phyloP scores from a whole-genome alignment of 2,888 invertebrate genomes.

The Ornithoptera alexandrae region DNA sequence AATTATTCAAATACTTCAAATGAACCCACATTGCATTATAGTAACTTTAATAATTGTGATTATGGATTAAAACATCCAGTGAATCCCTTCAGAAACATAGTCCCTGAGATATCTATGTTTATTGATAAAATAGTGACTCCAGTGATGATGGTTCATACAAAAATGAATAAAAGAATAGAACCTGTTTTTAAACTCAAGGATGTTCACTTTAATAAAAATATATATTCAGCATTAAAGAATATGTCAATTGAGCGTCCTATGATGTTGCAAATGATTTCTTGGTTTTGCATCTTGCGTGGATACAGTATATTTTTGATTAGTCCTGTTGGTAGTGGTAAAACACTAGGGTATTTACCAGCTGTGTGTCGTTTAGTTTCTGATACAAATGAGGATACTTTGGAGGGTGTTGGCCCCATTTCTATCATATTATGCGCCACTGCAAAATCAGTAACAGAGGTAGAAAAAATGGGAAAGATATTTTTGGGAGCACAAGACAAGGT shows the following conservation, averaged over 20 bases:
- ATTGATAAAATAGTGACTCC: constrained; percentile 67
- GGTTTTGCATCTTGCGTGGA: constrained; percentile 84
- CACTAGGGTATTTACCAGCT: constrained; percentile 84
- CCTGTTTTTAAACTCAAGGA: constrained; percentile 54
- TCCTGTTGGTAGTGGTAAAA: constrained; percentile 82
- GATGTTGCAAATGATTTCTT: constrained; percentile 83
- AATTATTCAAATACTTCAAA: neutral
- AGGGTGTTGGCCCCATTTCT: constrained; percentile 81
- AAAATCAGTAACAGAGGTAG: constrained; percentile 75
- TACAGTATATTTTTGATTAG: constrained; percentile 83
- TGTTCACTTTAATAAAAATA: constrained; percentile 54
- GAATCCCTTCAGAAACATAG: constrained; percentile 65
- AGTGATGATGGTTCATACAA: constrained; percentile 67
- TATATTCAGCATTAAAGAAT: constrained; percentile 52
- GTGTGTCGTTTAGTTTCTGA: constrained; percentile 81
- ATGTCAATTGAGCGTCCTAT: constrained; percentile 63
- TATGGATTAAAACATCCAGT: constrained; percentile 36
- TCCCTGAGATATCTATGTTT: constrained; percentile 59
- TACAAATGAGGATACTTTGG: constrained; percentile 46
- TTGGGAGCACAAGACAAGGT: constrained; percentile 55
- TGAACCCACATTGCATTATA: constrained; percentile 22
- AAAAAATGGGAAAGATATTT: constrained; percentile 61
- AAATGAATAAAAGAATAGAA: constrained; percentile 53
- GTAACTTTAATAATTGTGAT: neutral
- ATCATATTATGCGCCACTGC: constrained; percentile 84